A percentile compares a stretch with the other conserved stretches of the same genome.
phyloP scores from a whole-genome alignment of 2,888 invertebrate species.

The Lepas anatifera region DNA sequence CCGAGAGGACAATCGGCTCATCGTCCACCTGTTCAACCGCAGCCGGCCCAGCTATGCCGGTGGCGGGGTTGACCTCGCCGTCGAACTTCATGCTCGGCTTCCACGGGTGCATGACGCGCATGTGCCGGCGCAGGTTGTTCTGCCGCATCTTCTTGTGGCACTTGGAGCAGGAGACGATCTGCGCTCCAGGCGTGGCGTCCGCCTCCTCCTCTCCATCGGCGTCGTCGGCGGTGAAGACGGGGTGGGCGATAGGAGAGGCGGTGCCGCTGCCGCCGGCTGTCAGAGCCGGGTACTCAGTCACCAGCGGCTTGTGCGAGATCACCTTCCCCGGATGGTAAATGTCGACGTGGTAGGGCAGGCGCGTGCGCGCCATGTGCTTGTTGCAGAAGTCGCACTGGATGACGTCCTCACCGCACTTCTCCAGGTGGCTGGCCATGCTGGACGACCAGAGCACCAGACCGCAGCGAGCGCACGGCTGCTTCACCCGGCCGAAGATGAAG shows the following conservation, averaged over 20 bases:
- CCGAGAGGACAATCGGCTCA: no score
- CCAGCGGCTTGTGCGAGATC: background rate
- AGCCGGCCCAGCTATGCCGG: background rate
- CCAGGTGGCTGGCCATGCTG: constrained; percentile 11
- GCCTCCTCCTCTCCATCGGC: background rate
- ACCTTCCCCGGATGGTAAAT: constrained; percentile 12
- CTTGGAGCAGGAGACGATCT: background rate
- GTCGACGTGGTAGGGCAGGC: constrained; percentile 11
- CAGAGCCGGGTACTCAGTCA: no score
- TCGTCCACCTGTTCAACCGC: background rate
- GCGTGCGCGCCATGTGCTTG: constrained; percentile 13
- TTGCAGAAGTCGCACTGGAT: constrained; percentile 12
- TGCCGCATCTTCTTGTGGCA: constrained; percentile 13
- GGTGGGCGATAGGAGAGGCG: no score
- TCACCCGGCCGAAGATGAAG: constrained; percentile 13
- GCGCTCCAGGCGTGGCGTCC: background rate
- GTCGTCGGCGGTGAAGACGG: background rate
- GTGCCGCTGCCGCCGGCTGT: no score
- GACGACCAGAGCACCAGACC: constrained; percentile 9
- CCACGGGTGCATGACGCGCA: constrained; percentile 11
- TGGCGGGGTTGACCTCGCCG: background rate
- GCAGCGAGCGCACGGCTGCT: constrained; percentile 6
- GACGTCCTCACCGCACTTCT: constrained; percentile 12
- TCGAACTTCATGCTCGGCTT: background rate
- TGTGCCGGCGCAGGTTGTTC: constrained; percentile 12